Conservation (phyloP, 1,140 invertebrate species). For the Cyrtorhinus lividipennis region DNA sequence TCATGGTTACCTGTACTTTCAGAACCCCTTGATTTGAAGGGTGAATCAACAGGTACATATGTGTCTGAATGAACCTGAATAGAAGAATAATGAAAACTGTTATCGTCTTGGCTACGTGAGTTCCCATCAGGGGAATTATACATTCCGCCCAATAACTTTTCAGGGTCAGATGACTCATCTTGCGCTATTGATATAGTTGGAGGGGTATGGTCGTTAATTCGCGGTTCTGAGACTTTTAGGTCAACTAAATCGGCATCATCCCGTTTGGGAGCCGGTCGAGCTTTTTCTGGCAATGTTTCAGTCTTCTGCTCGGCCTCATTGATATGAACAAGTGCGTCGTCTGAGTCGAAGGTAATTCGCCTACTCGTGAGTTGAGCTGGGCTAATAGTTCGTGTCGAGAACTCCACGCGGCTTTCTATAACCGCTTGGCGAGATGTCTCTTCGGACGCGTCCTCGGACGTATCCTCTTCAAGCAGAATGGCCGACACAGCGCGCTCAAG, state of each 20-base stretch:
- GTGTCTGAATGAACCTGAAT: background rate
- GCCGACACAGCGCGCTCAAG: background rate
- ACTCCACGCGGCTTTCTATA: background rate
- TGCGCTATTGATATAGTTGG: background rate
- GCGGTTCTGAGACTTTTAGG: background rate
- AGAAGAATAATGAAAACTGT: background rate
- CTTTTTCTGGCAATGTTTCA: background rate
- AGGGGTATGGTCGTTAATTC: background rate
- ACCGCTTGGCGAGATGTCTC: slow-evolving; percentile 1
- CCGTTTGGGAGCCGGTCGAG: background rate
- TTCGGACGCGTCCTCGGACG: background rate
- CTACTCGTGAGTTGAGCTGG: background rate
- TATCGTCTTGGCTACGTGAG: background rate
- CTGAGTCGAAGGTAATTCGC: background rate
- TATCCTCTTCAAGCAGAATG: slow-evolving; percentile 11
- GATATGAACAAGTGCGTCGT: background rate
- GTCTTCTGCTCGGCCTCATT: background rate
- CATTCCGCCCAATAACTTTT: background rate
- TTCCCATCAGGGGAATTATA: background rate
- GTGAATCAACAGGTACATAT: background rate
- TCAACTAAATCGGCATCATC: background rate
- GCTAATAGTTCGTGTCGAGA: background rate
- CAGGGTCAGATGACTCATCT: background rate
- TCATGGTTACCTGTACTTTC: too few species aligned
- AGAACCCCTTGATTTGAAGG: too few species aligned